These are phyloP conservation scores for Helicolenus hilgendorfi DNA, from an alignment of 2,797 vertebrate species.

Conservation along the genomic window DNA sequence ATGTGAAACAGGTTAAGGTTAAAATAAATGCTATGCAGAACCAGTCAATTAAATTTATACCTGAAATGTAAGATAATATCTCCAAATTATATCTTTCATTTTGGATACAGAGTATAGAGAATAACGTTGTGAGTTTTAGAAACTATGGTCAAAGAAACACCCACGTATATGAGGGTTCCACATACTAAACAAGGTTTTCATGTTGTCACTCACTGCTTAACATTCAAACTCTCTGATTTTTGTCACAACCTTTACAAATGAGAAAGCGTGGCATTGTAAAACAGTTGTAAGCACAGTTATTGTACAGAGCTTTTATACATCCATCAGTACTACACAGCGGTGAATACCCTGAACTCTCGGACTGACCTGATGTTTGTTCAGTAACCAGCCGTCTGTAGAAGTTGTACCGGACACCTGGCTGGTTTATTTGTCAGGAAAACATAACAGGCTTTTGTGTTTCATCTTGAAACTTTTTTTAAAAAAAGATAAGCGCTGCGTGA, in stretches of 20 bases:
- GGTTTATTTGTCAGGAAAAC: constrained; percentile 16
- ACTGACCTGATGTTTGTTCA: constrained; percentile 6
- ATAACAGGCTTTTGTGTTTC: constrained; percentile 43
- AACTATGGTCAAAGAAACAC: background rate
- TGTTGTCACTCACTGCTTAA: background rate
- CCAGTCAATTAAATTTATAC: background rate
- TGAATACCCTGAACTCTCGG: constrained; percentile 14
- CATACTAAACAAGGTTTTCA: background rate
- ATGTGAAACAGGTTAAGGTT: background rate
- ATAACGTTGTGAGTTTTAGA: background rate
- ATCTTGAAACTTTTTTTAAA: background rate
- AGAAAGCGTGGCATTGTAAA: background rate
- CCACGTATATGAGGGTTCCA: background rate
- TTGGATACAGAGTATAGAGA: background rate
- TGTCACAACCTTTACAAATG: constrained; percentile 11
- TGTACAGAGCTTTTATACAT: background rate
- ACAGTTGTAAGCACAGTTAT: background rate
- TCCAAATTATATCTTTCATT: background rate
- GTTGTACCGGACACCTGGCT: constrained; percentile 6
- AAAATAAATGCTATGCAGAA: background rate
- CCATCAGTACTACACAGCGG: background rate
- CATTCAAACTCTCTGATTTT: constrained; percentile 15
- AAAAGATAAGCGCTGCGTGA: background rate
- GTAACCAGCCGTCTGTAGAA: constrained; percentile 4
- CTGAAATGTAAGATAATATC: background rate